Evolutionary conservation across 2,888 invertebrate genomes (phyloP).

Genomic region (Drosophila stalkeri): DNA sequence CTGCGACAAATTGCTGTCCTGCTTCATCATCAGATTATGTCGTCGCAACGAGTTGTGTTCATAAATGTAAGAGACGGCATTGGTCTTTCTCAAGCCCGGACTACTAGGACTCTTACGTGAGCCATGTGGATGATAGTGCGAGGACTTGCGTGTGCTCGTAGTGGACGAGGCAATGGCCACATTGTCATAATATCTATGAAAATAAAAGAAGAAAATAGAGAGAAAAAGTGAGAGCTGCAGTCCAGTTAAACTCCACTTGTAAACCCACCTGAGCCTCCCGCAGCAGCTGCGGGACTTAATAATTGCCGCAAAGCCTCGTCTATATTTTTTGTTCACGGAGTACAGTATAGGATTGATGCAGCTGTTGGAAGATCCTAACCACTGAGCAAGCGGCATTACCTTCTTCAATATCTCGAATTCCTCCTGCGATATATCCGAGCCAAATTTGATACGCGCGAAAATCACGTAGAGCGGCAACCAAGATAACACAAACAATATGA

Average conservation of each 20-base stretch:
- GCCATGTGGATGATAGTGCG: constrained; percentile 92
- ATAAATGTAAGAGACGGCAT: constrained; percentile 87
- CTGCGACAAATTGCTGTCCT: constrained; percentile 85
- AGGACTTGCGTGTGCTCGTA: constrained; percentile 93
- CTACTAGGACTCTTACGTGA: constrained; percentile 86
- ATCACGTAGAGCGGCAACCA: constrained; percentile 97
- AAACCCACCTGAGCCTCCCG: constrained; percentile 88
- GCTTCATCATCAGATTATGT: constrained; percentile 84
- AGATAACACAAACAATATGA: constrained; percentile 95
- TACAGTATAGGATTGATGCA: constrained; percentile 98
- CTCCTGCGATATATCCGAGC: constrained; percentile 89
- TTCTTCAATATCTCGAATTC: constrained; percentile 92
- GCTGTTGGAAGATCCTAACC: constrained; percentile 96
- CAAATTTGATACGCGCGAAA: constrained; percentile 94
- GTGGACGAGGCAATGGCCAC: constrained; percentile 94
- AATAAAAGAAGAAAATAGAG: neutral
- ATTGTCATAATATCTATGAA: constrained; percentile 90
- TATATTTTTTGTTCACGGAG: constrained; percentile 97
- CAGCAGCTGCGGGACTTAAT: constrained; percentile 94
- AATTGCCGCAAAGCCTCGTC: constrained; percentile 95
- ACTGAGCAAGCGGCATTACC: constrained; percentile 95
- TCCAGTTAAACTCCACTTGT: neutral
- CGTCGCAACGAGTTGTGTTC: constrained; percentile 84
- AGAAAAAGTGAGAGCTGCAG: neutral
- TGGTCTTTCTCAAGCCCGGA: constrained; percentile 86